Evolutionary conservation across 2,888 invertebrate genomes (phyloP).

Genomic region (Nysson spinosus): DNA sequence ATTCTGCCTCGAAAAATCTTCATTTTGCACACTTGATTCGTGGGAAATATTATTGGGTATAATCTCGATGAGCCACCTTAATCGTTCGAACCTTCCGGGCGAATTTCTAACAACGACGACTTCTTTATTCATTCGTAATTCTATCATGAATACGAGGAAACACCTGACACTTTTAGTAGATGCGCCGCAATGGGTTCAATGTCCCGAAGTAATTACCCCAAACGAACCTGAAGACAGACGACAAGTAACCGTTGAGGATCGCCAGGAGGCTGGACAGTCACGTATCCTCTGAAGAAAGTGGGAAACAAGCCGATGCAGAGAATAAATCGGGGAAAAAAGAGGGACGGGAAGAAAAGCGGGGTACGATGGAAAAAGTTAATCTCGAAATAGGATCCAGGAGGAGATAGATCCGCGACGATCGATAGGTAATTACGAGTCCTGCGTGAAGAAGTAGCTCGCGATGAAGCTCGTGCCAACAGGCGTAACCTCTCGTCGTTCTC

Average conservation of each 20-base stretch:
- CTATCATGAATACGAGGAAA: too few relatives aligned
- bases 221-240: slow-evolving; percentile 58
- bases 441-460: slow-evolving; percentile 70
- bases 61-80: too few relatives aligned
- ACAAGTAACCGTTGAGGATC: slow-evolving; percentile 43
- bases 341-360: slow-evolving; percentile 25
- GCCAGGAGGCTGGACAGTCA: slow-evolving; percentile 46
- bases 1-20: too few relatives aligned
- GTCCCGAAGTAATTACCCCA: slow-evolving; percentile 67
- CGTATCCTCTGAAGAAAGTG: slow-evolving; percentile 55
- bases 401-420: slow-evolving; percentile 44
- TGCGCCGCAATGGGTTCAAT: slow-evolving; percentile 56
- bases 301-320: slow-evolving; percentile 46
- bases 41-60: too few relatives aligned
- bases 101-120: background rate
- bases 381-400: slow-evolving; percentile 44
- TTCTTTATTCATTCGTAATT: too few relatives aligned
- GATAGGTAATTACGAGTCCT: slow-evolving; percentile 69
- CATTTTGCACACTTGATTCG: too few relatives aligned
- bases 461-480: slow-evolving; percentile 74
- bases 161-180: background rate
- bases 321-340: slow-evolving; percentile 38
- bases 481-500: slow-evolving; percentile 64
- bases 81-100: background rate
- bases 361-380: slow-evolving; percentile 23